These are phyloP conservation scores for Tolmerus cingulatus DNA, from an alignment of 2,888 invertebrate genomes.

Conservation along the genomic window DNA sequence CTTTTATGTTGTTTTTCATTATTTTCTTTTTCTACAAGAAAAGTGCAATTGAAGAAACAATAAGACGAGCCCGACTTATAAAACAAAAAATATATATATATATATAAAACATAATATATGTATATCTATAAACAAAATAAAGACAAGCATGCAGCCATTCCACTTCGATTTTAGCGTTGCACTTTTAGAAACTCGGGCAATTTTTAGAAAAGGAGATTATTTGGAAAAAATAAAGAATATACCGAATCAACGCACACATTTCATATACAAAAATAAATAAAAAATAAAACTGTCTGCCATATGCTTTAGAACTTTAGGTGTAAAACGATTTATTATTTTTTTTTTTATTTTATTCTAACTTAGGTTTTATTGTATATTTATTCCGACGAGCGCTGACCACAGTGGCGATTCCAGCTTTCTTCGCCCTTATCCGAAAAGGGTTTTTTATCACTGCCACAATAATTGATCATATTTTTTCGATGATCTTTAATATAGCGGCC, in stretches of 20 bases:
- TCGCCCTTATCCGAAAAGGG: not conserved
- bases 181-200: not conserved
- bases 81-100: too few species aligned
- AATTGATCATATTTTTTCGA: not conserved
- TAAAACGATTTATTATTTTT: not conserved
- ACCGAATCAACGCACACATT: not conserved
- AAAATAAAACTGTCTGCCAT: conserved; percentile 33
- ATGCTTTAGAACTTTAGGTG: conserved; percentile 30
- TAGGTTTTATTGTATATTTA: not conserved
- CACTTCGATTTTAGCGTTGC: not conserved
- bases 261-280: not conserved
- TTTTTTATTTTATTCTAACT: not conserved
- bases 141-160: conserved; percentile 16
- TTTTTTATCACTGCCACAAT: not conserved
- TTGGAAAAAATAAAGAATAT: not conserved
- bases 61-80: not conserved
- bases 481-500: not conserved
- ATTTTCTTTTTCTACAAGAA: not conserved
- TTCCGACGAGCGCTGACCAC: not conserved
- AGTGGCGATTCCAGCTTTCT: not conserved
- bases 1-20: not conserved
- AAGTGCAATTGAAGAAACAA: conserved; percentile 17
- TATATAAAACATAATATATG: too few species aligned
- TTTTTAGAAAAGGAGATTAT: not conserved
- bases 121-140: not conserved